Evolutionary conservation across 2,113 vertebrate species (phyloP).

Genomic region (Hippocampus barbouri): DNA sequence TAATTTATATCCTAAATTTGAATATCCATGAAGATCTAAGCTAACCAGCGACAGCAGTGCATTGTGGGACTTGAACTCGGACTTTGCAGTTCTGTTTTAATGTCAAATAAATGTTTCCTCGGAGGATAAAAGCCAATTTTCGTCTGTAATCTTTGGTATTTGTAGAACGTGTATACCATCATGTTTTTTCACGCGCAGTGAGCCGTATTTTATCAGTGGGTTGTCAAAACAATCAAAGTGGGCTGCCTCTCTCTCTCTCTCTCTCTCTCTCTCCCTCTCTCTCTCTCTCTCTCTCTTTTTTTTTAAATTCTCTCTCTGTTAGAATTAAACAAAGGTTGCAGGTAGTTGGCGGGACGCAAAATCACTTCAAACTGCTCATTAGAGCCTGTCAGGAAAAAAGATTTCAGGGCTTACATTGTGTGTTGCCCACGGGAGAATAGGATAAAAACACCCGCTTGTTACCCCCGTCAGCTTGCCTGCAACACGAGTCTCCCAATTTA

Average conservation of each 20-base stretch:
- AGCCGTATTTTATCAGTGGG: background rate
- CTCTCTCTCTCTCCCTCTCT: too few relatives aligned
- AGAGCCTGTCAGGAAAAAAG: slow-evolving; percentile 10
- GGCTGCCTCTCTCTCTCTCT: background rate
- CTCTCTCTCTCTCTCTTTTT: background rate
- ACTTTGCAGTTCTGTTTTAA: background rate
- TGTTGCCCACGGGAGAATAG: slow-evolving; percentile 1
- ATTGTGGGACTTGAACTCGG: background rate
- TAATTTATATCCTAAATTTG: background rate
- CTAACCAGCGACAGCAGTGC: background rate
- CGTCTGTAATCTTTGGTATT: background rate
- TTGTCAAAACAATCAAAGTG: slow-evolving; percentile 1
- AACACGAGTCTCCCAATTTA: slow-evolving; percentile 25
- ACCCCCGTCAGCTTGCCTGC: slow-evolving; percentile 16
- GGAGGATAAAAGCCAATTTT: background rate
- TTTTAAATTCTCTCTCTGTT: slow-evolving; percentile 4
- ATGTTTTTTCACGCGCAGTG: slow-evolving; percentile 9
- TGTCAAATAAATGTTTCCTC: background rate
- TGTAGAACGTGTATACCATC: slow-evolving; percentile 8
- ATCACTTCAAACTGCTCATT: slow-evolving; percentile 13
- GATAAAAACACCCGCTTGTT: background rate
- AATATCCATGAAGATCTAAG: background rate
- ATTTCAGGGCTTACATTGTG: slow-evolving; percentile 11
- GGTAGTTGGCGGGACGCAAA: slow-evolving; percentile 1
- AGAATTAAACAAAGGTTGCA: background rate